Conservation (phyloP, 1,140 invertebrate species). For the Maniola jurtina region DNA sequence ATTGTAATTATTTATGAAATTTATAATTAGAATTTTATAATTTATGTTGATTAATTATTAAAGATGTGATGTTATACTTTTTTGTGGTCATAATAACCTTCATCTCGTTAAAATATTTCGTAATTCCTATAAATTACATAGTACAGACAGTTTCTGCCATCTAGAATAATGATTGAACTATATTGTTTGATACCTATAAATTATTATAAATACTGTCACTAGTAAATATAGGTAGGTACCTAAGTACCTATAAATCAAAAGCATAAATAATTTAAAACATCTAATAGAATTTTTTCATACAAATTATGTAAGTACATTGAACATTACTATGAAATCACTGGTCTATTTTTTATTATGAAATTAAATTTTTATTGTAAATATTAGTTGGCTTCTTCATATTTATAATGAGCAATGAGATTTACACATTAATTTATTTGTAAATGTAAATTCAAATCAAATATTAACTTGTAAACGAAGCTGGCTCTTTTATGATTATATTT, state of each 20-base stretch:
- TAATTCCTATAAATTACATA: too few species aligned
- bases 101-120: not conserved
- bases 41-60: too few species aligned
- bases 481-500: too few species aligned
- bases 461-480: conserved; percentile 28
- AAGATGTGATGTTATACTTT: too few species aligned
- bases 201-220: not conserved
- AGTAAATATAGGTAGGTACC: not conserved
- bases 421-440: conserved; percentile 67
- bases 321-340: conserved; percentile 18
- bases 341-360: conserved; percentile 39
- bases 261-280: not conserved
- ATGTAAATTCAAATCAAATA: conserved; percentile 63
- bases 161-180: not conserved
- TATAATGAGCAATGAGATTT: conserved; percentile 27
- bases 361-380: conserved; percentile 69
- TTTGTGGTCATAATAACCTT: not conserved
- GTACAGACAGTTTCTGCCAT: not conserved
- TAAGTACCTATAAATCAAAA: not conserved
- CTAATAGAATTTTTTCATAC: not conserved
- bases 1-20: too few species aligned
- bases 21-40: too few species aligned
- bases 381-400: conserved; percentile 68
- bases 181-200: not conserved
- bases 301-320: not conserved